Percentiles rank a stretch among this genome's conserved stretches.
Conservation (phyloP, 2,797 vertebrate genomes). For the Iguana delicatissima region DNA sequence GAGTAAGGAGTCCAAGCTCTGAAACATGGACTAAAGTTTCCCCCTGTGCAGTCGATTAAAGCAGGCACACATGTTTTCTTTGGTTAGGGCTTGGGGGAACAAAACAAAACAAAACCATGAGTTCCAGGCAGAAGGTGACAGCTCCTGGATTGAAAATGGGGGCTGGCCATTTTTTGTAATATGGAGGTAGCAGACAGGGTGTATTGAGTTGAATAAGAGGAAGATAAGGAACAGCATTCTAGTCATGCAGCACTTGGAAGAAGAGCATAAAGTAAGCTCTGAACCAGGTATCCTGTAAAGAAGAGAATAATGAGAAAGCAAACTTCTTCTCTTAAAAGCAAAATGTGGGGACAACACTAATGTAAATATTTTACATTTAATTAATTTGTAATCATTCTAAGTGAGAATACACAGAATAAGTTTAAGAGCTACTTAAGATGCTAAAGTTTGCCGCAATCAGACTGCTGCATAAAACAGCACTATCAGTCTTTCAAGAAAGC, state of each 20-base stretch:
- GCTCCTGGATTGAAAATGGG: not conserved
- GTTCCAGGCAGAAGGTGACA: not conserved
- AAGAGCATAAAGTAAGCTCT: not conserved
- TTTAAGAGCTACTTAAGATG: not conserved
- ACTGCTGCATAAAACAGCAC: not conserved
- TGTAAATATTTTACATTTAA: not conserved
- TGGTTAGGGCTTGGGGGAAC: not conserved
- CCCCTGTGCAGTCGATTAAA: not conserved
- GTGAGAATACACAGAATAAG: not conserved
- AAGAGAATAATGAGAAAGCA: not conserved
- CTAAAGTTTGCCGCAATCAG: not conserved
- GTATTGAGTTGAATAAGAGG: not conserved
- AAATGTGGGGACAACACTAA: not conserved
- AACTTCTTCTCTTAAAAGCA: not conserved
- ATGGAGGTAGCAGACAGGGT: not conserved
- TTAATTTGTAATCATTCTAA: not conserved
- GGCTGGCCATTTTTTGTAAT: not conserved
- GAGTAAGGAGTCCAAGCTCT: too few relatives aligned
- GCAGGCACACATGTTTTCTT: not conserved
- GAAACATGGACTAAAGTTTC: not conserved
- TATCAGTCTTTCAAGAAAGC: not conserved
- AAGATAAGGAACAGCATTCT: not conserved
- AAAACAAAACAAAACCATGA: not conserved
- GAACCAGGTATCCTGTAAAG: not conserved
- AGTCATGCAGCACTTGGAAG: not conserved